Evolutionary conservation across 2,113 vertebrate species (phyloP).

Genomic region (Odocoileus hemionus): DNA sequence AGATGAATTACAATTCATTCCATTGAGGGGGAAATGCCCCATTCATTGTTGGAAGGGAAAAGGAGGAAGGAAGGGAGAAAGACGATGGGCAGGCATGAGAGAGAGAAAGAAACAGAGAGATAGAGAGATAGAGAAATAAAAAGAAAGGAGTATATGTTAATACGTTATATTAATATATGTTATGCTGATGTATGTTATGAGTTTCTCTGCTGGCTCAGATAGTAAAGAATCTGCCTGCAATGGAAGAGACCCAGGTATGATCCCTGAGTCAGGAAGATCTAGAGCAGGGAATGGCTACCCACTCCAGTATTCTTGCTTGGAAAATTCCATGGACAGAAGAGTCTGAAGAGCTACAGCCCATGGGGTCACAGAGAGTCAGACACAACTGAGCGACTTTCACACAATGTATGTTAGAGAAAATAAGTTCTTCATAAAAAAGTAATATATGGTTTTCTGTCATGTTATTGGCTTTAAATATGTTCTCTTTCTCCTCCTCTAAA

Average conservation of each 20-base stretch:
- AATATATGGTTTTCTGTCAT: neutral
- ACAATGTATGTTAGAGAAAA: neutral
- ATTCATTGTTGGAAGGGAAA: neutral
- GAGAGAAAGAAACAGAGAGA: neutral
- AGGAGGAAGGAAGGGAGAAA: neutral
- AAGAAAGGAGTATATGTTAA: neutral
- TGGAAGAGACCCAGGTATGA: neutral
- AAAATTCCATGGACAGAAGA: neutral
- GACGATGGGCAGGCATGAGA: neutral
- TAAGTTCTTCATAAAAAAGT: neutral
- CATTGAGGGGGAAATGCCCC: neutral
- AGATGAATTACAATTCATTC: neutral
- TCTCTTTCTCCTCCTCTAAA: neutral
- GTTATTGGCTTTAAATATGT: neutral
- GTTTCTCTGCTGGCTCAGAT: neutral
- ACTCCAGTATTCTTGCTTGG: neutral
- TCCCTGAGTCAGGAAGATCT: neutral
- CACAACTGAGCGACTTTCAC: rapidly evolving
- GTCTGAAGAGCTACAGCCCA: neutral
- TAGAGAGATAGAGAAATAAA: neutral
- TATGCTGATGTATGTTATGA: neutral
- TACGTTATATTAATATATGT: neutral
- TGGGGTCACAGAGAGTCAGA: neutral
- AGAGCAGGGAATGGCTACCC: neutral
- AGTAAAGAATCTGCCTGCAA: neutral